A percentile compares a stretch with the other conserved stretches of the same genome.
Conservation (phyloP, 2,113 vertebrate genomes). For the Saguinus imperator region DNA sequence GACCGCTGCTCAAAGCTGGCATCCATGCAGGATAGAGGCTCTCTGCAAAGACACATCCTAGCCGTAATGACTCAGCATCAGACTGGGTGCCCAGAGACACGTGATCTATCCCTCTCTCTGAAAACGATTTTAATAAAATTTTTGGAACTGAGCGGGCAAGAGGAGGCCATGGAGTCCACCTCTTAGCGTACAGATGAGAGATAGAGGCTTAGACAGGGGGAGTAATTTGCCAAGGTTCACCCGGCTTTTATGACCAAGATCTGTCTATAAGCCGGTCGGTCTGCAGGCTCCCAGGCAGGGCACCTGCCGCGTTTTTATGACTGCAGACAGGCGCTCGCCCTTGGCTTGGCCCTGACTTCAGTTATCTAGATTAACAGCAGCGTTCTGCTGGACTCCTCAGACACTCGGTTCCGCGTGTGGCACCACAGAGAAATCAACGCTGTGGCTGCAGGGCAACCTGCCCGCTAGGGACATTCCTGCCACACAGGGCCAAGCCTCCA, state of each 20-base stretch:
- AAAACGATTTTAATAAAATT: neutral
- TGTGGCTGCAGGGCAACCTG: neutral
- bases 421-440: neutral
- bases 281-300: neutral
- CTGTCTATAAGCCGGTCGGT: neutral
- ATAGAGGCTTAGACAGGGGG: neutral
- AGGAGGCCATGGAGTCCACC: neutral
- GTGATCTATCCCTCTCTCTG: neutral
- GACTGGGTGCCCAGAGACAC: neutral
- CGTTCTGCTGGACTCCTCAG: neutral
- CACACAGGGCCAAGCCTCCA: neutral
- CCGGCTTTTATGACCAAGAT: neutral
- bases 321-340: neutral
- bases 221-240: neutral
- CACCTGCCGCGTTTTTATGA: neutral
- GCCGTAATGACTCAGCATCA: neutral
- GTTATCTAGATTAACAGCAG: neutral
- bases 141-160: neutral
- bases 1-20: fast-evolving
- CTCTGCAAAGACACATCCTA: neutral
- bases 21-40: neutral
- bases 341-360: neutral
- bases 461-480: neutral
- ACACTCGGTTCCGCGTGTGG: neutral
- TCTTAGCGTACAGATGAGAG: neutral